These are phyloP conservation scores for Meloidogyne chitwoodi DNA, from an alignment of 1,140 invertebrate species.

Conservation along the genomic window DNA sequence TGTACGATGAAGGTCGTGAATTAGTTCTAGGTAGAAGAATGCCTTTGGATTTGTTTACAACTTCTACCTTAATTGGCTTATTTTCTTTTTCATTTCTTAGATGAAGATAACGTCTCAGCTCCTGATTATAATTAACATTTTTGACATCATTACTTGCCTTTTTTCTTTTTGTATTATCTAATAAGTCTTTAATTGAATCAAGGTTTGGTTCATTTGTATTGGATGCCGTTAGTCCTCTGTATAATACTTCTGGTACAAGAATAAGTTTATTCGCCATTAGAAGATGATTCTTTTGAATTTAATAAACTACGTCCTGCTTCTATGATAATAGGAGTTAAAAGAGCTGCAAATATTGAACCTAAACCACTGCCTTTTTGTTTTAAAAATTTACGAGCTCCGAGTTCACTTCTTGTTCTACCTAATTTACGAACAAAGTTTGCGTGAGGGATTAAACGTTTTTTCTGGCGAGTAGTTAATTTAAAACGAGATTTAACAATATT, in stretches of 20 bases:
- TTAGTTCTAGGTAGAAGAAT: no score
- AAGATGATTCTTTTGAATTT: no score
- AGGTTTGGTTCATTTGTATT: no score
- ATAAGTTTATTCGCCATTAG: no score
- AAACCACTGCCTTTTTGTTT: not conserved
- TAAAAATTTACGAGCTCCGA: not conserved
- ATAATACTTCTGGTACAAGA: no score
- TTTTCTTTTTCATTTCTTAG: not conserved
- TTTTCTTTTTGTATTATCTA: no score
- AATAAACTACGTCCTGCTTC: no score
- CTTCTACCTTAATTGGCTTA: conserved; percentile 7
- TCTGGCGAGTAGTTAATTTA: not conserved
- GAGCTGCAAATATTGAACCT: not conserved
- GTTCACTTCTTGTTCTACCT: not conserved
- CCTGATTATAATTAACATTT: not conserved
- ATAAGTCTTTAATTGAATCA: no score
- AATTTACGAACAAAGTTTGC: not conserved
- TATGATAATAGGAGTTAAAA: no score
- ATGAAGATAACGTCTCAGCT: not conserved
- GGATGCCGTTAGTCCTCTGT: no score
- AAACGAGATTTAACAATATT: conserved; percentile 1
- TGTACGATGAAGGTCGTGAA: no score
- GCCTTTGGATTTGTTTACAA: not conserved
- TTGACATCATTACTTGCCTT: no score
- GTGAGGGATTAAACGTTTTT: conserved; percentile 10